A percentile compares a stretch with the other conserved stretches of the same genome.
Conservation (phyloP, 2,888 invertebrate species). For the Koerneria pararmatus region DNA sequence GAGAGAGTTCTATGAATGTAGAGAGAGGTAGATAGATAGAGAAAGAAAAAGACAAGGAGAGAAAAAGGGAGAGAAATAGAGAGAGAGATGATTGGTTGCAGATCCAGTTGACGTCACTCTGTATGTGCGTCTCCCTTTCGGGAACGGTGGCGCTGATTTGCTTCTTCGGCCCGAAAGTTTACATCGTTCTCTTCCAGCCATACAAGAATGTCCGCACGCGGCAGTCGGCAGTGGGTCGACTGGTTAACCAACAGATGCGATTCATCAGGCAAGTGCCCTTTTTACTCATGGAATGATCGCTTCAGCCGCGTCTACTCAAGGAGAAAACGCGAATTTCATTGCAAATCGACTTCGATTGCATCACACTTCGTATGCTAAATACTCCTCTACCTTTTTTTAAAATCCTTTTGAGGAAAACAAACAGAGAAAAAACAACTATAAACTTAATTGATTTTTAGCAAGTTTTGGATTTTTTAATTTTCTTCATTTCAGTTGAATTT, state of each 20-base stretch:
- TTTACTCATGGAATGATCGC: too few species aligned
- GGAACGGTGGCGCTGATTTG: constrained; percentile 74
- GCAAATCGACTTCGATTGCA: too few species aligned
- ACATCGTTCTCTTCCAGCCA: constrained; percentile 75
- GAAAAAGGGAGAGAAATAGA: neutral
- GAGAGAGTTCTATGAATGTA: neutral
- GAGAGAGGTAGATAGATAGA: neutral
- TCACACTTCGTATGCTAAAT: too few species aligned
- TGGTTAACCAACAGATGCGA: constrained; percentile 60
- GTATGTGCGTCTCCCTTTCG: constrained; percentile 75
- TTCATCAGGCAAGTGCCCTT: constrained; percentile 56
- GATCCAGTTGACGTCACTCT: constrained; percentile 75
- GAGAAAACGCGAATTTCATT: too few species aligned
- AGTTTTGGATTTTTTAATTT: too few species aligned
- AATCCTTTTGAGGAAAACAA: too few species aligned
- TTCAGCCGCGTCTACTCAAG: too few species aligned
- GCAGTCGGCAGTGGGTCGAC: constrained; percentile 55
- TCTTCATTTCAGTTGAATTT: too few species aligned
- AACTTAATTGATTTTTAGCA: too few species aligned
- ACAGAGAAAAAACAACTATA: too few species aligned
- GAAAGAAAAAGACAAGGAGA: neutral
- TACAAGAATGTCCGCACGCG: constrained; percentile 72
- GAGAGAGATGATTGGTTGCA: constrained; percentile 56
- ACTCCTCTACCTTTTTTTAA: too few species aligned
- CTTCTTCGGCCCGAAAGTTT: constrained; percentile 73